Conservation (phyloP, 1,140 invertebrate species). For the Diuraphis noxia region DNA sequence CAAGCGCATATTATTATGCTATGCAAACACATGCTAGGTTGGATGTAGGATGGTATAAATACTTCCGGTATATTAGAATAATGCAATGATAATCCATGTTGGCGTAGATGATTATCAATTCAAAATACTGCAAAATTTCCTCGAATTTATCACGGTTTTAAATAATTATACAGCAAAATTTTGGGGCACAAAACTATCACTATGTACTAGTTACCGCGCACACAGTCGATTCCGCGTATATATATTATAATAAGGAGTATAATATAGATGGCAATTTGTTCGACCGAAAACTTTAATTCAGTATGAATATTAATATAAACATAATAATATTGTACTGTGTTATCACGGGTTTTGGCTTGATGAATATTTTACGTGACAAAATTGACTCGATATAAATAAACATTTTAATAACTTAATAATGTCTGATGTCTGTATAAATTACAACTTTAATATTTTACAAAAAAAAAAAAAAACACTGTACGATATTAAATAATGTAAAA, state of each 20-base stretch:
- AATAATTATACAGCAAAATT: background rate
- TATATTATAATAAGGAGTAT: background rate
- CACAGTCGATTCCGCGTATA: background rate
- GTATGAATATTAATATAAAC: slow-evolving; percentile 4
- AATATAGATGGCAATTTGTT: background rate
- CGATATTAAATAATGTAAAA: background rate
- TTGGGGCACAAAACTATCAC: background rate
- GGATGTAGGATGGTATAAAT: background rate
- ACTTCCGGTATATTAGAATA: background rate
- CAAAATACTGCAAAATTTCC: background rate
- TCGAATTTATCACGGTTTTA: background rate
- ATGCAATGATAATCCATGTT: background rate
- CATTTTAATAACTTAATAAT: background rate
- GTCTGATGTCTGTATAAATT: slow-evolving; percentile 2
- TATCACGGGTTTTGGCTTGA: background rate
- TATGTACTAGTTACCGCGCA: background rate
- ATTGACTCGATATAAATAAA: background rate
- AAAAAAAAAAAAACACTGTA: background rate
- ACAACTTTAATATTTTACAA: background rate
- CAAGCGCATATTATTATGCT: background rate
- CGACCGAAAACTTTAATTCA: background rate
- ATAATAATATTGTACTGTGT: background rate
- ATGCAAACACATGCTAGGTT: background rate
- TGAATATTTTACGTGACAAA: background rate
- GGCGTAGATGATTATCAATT: background rate